Base-by-base conservation (phyloP, 2,888 invertebrate genomes). In the Cyclophora albipunctata region DNA sequence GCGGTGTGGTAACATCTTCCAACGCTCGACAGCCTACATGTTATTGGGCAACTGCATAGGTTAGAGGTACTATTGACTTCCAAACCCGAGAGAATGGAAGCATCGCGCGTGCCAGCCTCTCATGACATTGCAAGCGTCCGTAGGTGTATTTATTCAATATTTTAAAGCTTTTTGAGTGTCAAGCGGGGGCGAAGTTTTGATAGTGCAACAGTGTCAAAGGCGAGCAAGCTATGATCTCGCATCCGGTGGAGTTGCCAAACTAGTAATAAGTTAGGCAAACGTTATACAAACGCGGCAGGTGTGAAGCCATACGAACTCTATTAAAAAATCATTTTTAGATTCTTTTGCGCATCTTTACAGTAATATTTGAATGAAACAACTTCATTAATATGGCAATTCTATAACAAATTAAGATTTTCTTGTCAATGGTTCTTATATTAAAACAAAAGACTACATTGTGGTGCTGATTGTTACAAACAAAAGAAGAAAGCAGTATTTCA, bases 101-200 rank as follows among this genome's bases (percentile, higher is more conserved):
- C 42, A 51, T 54, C 40, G 51, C 51, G 49, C 49, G 40, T 52
- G 54, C 52, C 57, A 55, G 64, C 54, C 41, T 66, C 58, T 51
- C 7, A 71, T 69, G 73, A 71, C 74, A 75, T 73, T 75, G 75
- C 74, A 69, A 62, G 64, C 61, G 56, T 50, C 50, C 68, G 83
- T 83, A 78, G 81, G 83, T 75, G 82, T 80, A 71, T 78, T 77
- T 77, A 76, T 78, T 77, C 71, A 73, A 77, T 71, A 75, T 78
- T 74, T 55, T 67, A 74, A 78, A 79, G 70, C 67, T 75, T 75
- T 75, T 75, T 63, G 71, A 64, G 52, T 64, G 66, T 52, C 45
- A 59, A 53, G 78, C 72, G 81, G 79, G 75, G 81, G 81, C 78
- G 78, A 68, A 52, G 48, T 71, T 20, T 71, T 72, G 71, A 69